These are phyloP conservation scores for Pseudochaenichthys georgianus DNA, from an alignment of 2,797 vertebrate species.

Conservation along the genomic window DNA sequence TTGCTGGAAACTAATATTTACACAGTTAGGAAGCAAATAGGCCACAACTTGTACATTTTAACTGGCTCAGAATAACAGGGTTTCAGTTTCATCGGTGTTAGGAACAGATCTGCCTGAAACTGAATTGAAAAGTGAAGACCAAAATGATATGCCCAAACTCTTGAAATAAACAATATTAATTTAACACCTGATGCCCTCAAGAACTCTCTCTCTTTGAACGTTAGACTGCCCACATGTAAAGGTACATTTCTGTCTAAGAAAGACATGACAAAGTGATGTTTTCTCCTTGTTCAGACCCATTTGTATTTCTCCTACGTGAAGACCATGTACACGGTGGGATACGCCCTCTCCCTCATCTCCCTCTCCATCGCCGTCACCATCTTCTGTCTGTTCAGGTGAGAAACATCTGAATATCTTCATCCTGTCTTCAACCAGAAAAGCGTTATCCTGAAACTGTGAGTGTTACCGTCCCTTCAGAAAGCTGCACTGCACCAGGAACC, in stretches of 20 bases:
- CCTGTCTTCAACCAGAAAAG: too few species aligned
- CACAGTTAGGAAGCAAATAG: not conserved
- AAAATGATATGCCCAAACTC: too few species aligned
- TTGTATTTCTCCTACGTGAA: slow-evolving; percentile 91
- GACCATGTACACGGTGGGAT: slow-evolving; percentile 92
- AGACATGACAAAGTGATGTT: not conserved
- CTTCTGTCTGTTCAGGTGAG: slow-evolving; percentile 91
- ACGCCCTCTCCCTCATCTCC: slow-evolving; percentile 89
- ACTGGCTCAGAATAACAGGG: too few species aligned
- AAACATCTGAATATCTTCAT: not conserved
- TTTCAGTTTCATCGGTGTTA: too few species aligned
- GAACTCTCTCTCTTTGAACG: not conserved
- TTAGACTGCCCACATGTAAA: not conserved
- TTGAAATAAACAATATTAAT: too few species aligned
- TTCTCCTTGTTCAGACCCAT: slow-evolving; percentile 56
- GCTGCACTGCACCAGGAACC: slow-evolving; percentile 94
- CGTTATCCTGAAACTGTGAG: not conserved
- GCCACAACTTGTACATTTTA: not conserved
- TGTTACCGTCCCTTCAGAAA: slow-evolving; percentile 79
- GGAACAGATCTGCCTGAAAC: too few species aligned
- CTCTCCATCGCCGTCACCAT: slow-evolving; percentile 88
- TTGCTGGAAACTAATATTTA: slow-evolving; percentile 23
- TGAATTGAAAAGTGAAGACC: too few species aligned
- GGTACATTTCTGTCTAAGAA: not conserved
- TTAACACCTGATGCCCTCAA: too few species aligned